A percentile compares a stretch with the other conserved stretches of the same genome.
phyloP scores from a whole-genome alignment of 92 coral and sea anemone genomes.

The Metridium senile region DNA sequence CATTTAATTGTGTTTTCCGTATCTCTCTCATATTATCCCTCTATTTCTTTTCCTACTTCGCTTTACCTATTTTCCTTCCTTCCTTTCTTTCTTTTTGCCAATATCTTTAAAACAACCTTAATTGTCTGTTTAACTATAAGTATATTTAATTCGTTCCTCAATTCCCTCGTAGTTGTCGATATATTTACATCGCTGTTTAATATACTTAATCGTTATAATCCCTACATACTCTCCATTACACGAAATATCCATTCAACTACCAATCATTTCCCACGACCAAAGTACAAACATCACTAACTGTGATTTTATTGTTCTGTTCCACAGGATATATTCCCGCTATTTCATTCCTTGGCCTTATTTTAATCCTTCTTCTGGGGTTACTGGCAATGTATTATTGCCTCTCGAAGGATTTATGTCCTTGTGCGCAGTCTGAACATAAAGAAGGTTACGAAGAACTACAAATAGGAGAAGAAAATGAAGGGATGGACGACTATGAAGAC shows the following conservation, averaged over 20 bases:
- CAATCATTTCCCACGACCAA: not conserved
- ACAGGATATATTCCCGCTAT: constrained; percentile 84
- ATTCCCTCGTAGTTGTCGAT: not conserved
- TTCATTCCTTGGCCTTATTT: constrained; percentile 62
- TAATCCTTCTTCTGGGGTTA: constrained; percentile 64
- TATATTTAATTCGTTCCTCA: no score
- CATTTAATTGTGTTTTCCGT: no score
- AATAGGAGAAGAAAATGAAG: constrained; percentile 62
- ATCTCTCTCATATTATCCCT: no score
- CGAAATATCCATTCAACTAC: not conserved
- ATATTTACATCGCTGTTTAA: not conserved
- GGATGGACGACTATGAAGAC: constrained; percentile 21
- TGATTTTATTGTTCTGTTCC: not conserved
- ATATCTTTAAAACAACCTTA: no score
- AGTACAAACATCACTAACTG: constrained; percentile 1
- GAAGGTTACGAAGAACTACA: constrained; percentile 81
- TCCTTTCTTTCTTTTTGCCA: no score
- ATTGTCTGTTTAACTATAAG: no score
- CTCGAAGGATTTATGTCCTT: constrained; percentile 75
- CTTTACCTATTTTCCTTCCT: no score
- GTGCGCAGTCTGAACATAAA: constrained; percentile 67
- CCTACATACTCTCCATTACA: not conserved
- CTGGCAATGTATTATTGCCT: constrained; percentile 80
- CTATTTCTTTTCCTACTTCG: no score
- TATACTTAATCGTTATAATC: not conserved